Conservation (phyloP, 2,888 invertebrate species). For the Colletes collaris region DNA sequence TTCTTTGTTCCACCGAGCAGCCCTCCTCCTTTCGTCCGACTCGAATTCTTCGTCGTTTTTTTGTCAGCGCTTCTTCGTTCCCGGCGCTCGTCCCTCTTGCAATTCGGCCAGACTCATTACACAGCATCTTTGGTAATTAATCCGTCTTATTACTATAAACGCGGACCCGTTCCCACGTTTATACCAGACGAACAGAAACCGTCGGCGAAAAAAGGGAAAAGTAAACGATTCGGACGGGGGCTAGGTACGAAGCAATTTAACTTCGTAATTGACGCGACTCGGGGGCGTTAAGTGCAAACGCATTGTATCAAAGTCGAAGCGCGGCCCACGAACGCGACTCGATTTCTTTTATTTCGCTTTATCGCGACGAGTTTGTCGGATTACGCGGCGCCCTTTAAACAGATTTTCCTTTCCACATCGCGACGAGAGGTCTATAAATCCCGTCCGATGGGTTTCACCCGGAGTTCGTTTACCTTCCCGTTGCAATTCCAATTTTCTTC, state of each 20-base stretch:
- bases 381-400: slow-evolving; percentile 32
- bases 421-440: slow-evolving; percentile 34
- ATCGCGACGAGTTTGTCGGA: background rate
- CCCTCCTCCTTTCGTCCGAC: background rate
- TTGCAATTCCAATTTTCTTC: slow-evolving; percentile 38
- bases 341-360: slow-evolving; percentile 4
- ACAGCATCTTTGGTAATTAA: slow-evolving; percentile 56
- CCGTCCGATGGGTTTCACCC: slow-evolving; percentile 6
- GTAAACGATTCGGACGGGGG: background rate
- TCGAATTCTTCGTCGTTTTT: slow-evolving; percentile 8
- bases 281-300: slow-evolving; percentile 33
- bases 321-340: background rate
- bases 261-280: slow-evolving; percentile 38
- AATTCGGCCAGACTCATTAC: slow-evolving; percentile 50
- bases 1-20: background rate
- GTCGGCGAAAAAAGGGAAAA: background rate
- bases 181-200: background rate
- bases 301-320: slow-evolving; percentile 26
- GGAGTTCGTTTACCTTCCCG: slow-evolving; percentile 31
- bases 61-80: slow-evolving; percentile 6
- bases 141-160: slow-evolving; percentile 43
- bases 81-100: background rate
- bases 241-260: slow-evolving; percentile 44
- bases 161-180: slow-evolving; percentile 26
- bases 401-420: slow-evolving; percentile 2